Percentiles rank a stretch among this genome's conserved stretches.
phyloP scores from a whole-genome alignment of 2,797 vertebrate genomes.

The Tapirus indicus region DNA sequence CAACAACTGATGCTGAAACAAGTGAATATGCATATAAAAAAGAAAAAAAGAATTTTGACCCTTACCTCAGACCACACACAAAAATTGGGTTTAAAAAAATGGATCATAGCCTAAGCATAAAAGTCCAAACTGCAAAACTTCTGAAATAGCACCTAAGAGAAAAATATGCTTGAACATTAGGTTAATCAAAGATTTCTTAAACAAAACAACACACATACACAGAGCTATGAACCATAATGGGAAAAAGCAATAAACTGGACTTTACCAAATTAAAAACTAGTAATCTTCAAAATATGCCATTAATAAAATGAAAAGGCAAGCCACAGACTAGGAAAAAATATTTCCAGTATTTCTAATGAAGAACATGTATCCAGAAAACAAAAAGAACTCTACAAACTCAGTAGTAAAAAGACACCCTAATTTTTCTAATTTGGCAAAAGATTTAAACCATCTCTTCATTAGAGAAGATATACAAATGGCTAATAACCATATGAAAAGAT shows the following conservation, averaged over 20 bases:
- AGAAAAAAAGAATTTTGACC: neutral
- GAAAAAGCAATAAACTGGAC: neutral
- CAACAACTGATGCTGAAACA: neutral
- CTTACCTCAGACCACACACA: neutral
- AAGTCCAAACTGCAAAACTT: neutral
- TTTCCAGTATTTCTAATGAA: neutral
- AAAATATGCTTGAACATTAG: neutral
- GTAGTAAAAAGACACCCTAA: neutral
- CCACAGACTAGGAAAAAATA: neutral
- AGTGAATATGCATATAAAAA: neutral
- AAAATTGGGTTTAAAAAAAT: constrained; percentile 8
- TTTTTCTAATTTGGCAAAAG: neutral
- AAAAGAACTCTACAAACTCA: neutral
- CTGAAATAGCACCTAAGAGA: neutral
- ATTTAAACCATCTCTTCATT: neutral
- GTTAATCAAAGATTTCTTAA: neutral
- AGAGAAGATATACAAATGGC: neutral
- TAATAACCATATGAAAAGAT: neutral
- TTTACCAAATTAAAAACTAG: neutral
- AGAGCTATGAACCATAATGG: neutral
- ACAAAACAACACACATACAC: neutral
- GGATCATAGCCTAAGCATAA: neutral
- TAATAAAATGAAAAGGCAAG: constrained; percentile 40
- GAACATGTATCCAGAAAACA: neutral
- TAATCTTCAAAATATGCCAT: neutral